Evolutionary conservation across 2,888 invertebrate species (phyloP).

Genomic region (Sinohyriopsis cumingii): DNA sequence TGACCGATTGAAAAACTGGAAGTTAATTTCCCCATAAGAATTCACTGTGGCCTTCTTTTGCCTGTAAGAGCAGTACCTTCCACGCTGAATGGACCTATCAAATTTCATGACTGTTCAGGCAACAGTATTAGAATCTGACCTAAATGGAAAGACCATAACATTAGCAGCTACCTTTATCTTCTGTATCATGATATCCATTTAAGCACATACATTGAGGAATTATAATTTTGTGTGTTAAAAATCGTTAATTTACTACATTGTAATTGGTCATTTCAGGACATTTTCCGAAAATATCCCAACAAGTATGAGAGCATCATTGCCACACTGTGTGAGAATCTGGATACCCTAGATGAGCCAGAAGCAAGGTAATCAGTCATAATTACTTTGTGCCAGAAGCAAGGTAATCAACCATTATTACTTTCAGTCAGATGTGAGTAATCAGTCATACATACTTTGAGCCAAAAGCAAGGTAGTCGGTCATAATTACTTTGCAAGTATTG

Average conservation of each 20-base stretch:
- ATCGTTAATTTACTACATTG: background rate
- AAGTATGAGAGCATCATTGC: constrained; percentile 99
- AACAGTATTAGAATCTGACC: no score
- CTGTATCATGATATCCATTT: background rate
- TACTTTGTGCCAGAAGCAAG: no score
- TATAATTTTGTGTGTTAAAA: background rate
- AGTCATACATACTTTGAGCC: constrained; percentile 79
- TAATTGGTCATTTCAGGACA: constrained; percentile 67
- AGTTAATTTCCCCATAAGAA: no score
- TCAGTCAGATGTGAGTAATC: constrained; percentile 90
- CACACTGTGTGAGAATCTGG: constrained; percentile 97
- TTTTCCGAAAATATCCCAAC: constrained; percentile 90
- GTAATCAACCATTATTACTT: constrained; percentile 13
- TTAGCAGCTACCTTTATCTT: no score
- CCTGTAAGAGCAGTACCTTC: no score
- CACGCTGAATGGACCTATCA: no score
- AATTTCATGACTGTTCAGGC: no score
- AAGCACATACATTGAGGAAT: background rate
- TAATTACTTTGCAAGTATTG: constrained; percentile 74
- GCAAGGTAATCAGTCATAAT: constrained; percentile 75
- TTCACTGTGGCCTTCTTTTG: no score
- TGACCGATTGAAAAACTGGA: no score
- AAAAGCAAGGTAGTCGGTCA: constrained; percentile 79
- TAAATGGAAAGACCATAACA: no score
- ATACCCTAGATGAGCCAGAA: constrained; percentile 98